A percentile compares a stretch with the other conserved stretches of the same genome.
These are phyloP conservation scores for Xenopus laevis DNA, from an alignment of 2,113 vertebrate genomes.

Conservation along the genomic window DNA sequence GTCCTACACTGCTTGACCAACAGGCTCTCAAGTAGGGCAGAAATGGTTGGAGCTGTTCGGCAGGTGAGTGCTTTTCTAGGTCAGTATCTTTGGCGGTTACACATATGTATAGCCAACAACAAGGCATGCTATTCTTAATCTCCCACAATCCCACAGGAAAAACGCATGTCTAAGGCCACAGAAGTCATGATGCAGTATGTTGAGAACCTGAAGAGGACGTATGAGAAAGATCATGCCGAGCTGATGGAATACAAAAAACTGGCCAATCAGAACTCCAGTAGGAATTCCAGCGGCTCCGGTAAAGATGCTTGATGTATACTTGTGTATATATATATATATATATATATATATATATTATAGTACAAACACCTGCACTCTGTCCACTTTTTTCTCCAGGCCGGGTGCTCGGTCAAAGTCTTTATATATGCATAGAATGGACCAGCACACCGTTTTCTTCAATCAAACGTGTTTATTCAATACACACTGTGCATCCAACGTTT, in stretches of 20 bases:
- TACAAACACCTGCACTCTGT: no score
- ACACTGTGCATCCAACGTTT: no score
- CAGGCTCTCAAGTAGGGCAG: conserved; percentile 87
- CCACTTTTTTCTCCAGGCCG: no score
- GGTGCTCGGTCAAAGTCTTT: no score
- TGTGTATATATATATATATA: no score
- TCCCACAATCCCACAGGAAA: conserved; percentile 71
- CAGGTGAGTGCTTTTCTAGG: conserved; percentile 68
- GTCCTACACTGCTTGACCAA: conserved; percentile 84
- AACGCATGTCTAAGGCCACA: conserved; percentile 94
- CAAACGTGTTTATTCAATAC: no score
- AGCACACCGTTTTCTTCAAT: no score
- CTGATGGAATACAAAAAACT: conserved; percentile 96
- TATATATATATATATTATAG: no score
- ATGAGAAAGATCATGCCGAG: conserved; percentile 95
- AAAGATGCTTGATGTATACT: conserved; percentile 52
- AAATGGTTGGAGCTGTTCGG: conserved; percentile 90
- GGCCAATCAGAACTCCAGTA: conserved; percentile 93
- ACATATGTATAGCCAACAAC: no score
- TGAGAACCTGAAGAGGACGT: conserved; percentile 93
- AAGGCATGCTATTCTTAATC: not conserved
- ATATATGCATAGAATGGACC: no score
- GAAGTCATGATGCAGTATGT: conserved; percentile 99
- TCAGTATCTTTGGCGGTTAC: no score
- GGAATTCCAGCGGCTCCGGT: conserved; percentile 78